Evolutionary conservation across 2,113 vertebrate genomes (phyloP), one percentile per base, ranked within the genome.

Genomic region (Paedocypris sp.): DNA sequence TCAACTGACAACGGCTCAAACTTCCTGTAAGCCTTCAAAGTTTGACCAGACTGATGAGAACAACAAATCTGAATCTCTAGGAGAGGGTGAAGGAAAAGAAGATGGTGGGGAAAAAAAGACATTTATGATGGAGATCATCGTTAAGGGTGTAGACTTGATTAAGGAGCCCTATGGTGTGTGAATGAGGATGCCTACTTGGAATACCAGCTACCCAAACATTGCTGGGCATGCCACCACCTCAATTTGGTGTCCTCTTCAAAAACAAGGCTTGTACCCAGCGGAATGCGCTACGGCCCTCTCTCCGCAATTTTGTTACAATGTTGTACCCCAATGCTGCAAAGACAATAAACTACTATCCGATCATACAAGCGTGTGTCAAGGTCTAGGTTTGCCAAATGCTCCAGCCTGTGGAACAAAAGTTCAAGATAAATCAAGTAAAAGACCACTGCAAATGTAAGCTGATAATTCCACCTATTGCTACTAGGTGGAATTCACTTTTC

Each of bases 401-500:
- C 13, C 15, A 54, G 31, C 20, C 66, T 64, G 25, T 58, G 59
- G 66, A 58, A 51, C 32, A 60, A 46, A 50, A 43, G 47, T 45
- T 26, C 18, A 26, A 48, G 20, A 31, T 60, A 33, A 11, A 16
- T 36, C 35, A 48, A 12, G 60, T 60, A 3, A 39, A 64, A 51
- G 67, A 42, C 3, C 5, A 59, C 6, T 47, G 47, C 47, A 60
- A 65, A 38, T 39, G 60, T 29, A 39, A 69, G 10, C 46, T 69
- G 4, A 0, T 65, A 45, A 61, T n/a, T n/a, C n/a, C 57, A 51
- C 68, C 58, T 46, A 19, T 46, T 47, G 57, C 38, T 29, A 70
- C 63, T 47, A 54, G 43, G 18, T 66, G 68, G 54, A 69, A 69
- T 48, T 69, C 56, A 19, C 54, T 65, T 10, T 66, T 66, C 41